Conservation (phyloP, 2,888 invertebrate species). For the Macaria liturata region DNA sequence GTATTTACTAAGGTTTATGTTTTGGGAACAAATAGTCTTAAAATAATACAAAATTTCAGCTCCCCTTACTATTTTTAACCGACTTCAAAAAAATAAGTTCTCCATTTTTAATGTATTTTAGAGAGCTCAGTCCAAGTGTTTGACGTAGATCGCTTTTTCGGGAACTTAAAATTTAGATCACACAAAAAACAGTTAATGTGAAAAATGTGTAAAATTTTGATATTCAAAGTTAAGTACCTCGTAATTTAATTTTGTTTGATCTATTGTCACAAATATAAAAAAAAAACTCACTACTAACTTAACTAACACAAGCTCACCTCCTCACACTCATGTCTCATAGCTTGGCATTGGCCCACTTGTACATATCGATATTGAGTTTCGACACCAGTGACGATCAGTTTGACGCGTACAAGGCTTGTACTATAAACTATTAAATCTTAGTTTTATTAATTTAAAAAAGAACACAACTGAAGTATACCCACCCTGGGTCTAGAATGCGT, state of each 20-base stretch:
- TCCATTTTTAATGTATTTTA: too few species aligned
- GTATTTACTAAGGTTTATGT: too few species aligned
- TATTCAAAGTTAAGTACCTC: background rate
- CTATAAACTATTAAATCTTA: too few species aligned
- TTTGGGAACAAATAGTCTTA: too few species aligned
- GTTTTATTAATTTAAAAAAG: too few species aligned
- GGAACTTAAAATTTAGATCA: background rate
- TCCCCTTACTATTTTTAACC: too few species aligned
- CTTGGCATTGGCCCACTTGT: slow-evolving; percentile 69
- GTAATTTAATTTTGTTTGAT: background rate
- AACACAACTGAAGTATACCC: too few species aligned
- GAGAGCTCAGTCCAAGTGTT: too few species aligned
- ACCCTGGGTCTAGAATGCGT: too few species aligned
- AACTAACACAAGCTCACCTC: slow-evolving; percentile 6
- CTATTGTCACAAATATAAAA: background rate
- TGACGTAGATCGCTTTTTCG: background rate
- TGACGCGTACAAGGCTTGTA: slow-evolving; percentile 29
- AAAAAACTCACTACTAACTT: slow-evolving; percentile 5
- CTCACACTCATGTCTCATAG: slow-evolving; percentile 20
- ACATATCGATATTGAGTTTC: slow-evolving; percentile 71
- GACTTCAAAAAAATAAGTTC: too few species aligned
- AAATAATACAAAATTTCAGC: too few species aligned
- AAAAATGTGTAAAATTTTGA: background rate
- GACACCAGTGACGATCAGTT: slow-evolving; percentile 57
- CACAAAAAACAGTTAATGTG: too few species aligned